Base-by-base conservation (phyloP, 1,140 invertebrate genomes). In the Drosophila sp. region DNA sequence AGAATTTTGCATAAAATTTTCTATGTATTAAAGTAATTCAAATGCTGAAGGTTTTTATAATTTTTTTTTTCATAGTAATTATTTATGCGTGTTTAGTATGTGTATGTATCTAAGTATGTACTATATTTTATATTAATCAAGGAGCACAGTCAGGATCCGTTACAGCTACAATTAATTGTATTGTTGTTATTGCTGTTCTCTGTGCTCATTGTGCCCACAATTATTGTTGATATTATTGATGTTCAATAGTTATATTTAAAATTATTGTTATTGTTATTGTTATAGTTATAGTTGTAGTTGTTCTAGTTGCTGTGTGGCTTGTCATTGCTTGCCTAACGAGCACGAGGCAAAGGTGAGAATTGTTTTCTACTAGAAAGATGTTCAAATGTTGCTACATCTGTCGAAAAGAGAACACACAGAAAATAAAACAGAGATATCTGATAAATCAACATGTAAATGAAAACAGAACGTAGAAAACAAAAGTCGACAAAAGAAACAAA, bases 321-420 rank as follows among this genome's bases (percentile, higher is more conserved):
- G 80, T 86, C 77, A 84, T 84, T 84, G 80, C 80, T 77, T 78
- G 72, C 75, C 80, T 83, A 83, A 83, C 41, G 72, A 83, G 80
- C 80, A 65, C 38, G 71, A 67, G 77, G 74, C 81, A 73, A 74
- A 77, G 69, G 66, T 80, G 72, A 64, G 56, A 80, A 75, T 80
- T 57, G 66, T 72, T 74, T 63, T 67, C 81, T 86, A 77, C 65
- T 78, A 81, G 75, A 87, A 75, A 82, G 75, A 73, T 70, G 72
- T 67, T 82, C 72, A 82, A 87, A 87, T 82, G 82, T 86, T 66
- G 82, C 82, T 86, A 86, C 82, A 86, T 86, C 82, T 86, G 82
- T 87, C 75, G 77, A 71, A 58, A 77, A 77, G 59, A 74, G 65
- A 74, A 77, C 71, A 64, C 66, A 75, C 43, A 70, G 57, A 67